Base-by-base conservation (phyloP, 2,888 invertebrate species). In the Oxycera nigricornis region DNA sequence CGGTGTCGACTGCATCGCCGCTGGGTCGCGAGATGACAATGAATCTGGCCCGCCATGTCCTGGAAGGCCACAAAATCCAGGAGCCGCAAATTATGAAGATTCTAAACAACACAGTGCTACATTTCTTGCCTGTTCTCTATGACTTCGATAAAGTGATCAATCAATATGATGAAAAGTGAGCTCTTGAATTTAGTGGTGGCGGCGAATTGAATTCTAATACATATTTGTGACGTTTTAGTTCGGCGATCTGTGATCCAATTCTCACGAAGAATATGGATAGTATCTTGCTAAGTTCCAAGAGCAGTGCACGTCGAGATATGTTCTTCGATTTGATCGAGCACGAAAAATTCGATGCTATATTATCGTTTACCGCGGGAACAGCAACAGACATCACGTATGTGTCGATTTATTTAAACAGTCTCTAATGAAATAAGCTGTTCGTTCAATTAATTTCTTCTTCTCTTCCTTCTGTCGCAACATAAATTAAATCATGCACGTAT, bases 21-120 rank as follows among this genome's bases (percentile, higher is more conserved):
- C 86, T 94, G 17, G 95, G 96, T 0, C 90, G 96, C 72, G 97
- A 97, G 84, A 87, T 97, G 75, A 85, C 92, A 0, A 81, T 96
- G 0, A 91, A 96, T 83, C 88, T 97, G 79, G 93, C 93, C 0
- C 89, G 94, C 0, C 96, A 97, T 85, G 85, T 97, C 22, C 84
- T 92, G 26, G 90, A 88, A 72, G 95, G 94, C 0, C 90, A 92
- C 81, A 86, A 87, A 57, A 87, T 90, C 72, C 90, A 90, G 28
- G 91, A 95, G 80, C 90, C 91, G 0, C 82, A 87, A 0, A 90
- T 94, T 77, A 82, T 87, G 50, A 84, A 86, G 22, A 84, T 97
- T 14, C 82, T 97, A 3, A 86, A 91, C 67, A 90, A 90, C 77
- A 87, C 91, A 0, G 92, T 94, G 2, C 82, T 97, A 41, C 94